Conservation (phyloP, 2,113 vertebrate genomes). For the Hiodon alosoides region DNA sequence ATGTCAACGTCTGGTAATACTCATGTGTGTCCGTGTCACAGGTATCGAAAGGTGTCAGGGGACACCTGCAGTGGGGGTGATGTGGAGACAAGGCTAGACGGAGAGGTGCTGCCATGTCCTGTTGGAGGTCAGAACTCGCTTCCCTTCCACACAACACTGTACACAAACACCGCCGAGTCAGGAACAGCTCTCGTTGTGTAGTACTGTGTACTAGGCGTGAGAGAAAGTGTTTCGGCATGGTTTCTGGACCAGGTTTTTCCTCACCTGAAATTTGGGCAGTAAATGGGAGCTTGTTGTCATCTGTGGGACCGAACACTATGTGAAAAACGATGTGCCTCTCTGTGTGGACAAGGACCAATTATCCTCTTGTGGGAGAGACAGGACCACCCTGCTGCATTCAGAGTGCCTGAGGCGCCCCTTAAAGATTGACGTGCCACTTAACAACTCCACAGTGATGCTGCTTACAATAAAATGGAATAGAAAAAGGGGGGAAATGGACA, state of each 20-base stretch:
- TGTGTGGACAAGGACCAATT: too few species aligned
- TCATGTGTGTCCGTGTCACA: slow-evolving; percentile 41
- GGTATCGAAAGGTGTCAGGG: slow-evolving; percentile 91
- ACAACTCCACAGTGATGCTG: background rate
- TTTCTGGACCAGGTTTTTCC: too few species aligned
- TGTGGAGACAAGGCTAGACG: slow-evolving; percentile 80
- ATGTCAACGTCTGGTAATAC: background rate
- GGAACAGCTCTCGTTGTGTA: too few species aligned
- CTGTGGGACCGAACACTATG: too few species aligned
- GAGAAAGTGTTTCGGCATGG: too few species aligned
- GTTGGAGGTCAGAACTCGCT: slow-evolving; percentile 72
- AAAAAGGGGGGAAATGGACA: background rate
- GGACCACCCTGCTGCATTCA: background rate
- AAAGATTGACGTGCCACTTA: background rate
- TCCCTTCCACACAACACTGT: too few species aligned
- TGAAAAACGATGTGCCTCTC: too few species aligned
- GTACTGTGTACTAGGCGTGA: too few species aligned
- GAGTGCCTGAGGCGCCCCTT: background rate
- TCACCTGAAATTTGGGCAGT: too few species aligned
- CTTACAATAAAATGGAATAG: background rate
- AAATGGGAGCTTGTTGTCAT: too few species aligned
- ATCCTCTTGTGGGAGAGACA: background rate
- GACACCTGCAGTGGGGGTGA: slow-evolving; percentile 92
- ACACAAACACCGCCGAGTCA: too few species aligned
- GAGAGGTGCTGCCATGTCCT: slow-evolving; percentile 87